Percentiles rank a stretch among this genome's conserved stretches.
Evolutionary conservation across 2,113 vertebrate genomes (phyloP).

Genomic region (Natator depressus): DNA sequence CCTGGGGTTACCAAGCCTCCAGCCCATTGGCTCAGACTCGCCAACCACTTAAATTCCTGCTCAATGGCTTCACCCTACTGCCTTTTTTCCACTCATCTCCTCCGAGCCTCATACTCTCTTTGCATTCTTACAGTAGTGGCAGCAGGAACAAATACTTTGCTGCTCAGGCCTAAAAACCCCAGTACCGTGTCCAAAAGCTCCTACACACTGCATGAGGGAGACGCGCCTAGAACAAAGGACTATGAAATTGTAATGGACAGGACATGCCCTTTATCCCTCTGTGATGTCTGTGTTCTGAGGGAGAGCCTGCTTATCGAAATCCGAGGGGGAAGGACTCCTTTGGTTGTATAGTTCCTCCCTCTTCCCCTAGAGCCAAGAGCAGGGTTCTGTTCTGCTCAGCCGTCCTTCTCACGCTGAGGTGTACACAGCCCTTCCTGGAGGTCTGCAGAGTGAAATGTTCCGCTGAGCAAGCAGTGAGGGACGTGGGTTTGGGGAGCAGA

Average conservation of each 20-base stretch:
- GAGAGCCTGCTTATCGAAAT: background rate
- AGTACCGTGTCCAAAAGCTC: background rate
- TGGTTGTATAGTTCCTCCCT: accelerated
- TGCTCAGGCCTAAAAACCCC: accelerated
- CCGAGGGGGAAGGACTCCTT: background rate
- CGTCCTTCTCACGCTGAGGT: background rate
- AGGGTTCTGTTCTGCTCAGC: background rate
- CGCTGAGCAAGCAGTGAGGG: background rate
- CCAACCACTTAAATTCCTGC: background rate
- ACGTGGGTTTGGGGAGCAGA: background rate
- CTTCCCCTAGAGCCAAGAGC: accelerated
- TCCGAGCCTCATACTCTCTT: background rate
- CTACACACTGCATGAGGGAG: accelerated
- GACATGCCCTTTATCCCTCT: background rate
- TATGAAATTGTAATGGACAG: background rate
- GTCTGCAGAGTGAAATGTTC: background rate
- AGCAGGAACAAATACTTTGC: background rate
- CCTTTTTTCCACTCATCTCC: accelerated
- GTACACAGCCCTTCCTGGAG: background rate
- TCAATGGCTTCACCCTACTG: background rate
- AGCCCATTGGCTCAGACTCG: background rate
- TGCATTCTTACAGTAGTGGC: background rate
- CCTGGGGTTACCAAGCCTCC: background rate
- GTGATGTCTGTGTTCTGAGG: accelerated
- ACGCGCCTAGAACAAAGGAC: background rate